Percentiles rank a stretch among this genome's conserved stretches.
Evolutionary conservation across 2,888 invertebrate genomes (phyloP).

Genomic region (Magallana nippona): DNA sequence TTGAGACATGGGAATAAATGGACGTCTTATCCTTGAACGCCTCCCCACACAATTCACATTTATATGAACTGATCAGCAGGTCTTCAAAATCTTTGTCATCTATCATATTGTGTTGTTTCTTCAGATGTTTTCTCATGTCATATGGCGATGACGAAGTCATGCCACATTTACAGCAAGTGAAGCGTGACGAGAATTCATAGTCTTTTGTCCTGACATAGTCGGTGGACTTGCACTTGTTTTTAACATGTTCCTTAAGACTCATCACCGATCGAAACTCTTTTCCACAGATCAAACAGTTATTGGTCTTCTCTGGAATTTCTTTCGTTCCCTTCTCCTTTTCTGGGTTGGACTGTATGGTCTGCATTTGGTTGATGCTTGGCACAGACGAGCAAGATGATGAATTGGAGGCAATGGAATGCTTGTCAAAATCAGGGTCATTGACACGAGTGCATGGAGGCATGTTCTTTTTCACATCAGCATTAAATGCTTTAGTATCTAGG

Average conservation of each 20-base stretch:
- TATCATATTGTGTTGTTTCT: not conserved
- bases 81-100: constrained; percentile 11
- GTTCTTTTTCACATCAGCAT: not conserved
- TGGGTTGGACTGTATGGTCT: not conserved
- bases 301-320: not conserved
- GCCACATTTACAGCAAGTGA: constrained; percentile 42
- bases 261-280: constrained; percentile 40
- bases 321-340: not conserved
- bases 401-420: not conserved
- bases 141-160: constrained; percentile 6
- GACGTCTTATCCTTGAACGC: constrained; percentile 31
- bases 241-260: constrained; percentile 42
- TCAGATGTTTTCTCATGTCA: constrained; percentile 37
- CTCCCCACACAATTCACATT: constrained; percentile 46
- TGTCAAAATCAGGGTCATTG: not conserved
- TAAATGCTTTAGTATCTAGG: not conserved
- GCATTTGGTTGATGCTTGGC: not conserved
- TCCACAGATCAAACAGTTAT: constrained; percentile 44
- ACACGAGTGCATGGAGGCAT: not conserved
- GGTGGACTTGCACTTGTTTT: constrained; percentile 39
- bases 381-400: constrained; percentile 6
- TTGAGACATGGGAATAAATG: constrained; percentile 40
- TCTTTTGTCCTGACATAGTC: constrained; percentile 15
- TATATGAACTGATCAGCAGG: constrained; percentile 34
- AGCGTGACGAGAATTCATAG: constrained; percentile 39